Evolutionary conservation across 2,888 invertebrate species (phyloP).

Genomic region (Cyclophora punctaria): DNA sequence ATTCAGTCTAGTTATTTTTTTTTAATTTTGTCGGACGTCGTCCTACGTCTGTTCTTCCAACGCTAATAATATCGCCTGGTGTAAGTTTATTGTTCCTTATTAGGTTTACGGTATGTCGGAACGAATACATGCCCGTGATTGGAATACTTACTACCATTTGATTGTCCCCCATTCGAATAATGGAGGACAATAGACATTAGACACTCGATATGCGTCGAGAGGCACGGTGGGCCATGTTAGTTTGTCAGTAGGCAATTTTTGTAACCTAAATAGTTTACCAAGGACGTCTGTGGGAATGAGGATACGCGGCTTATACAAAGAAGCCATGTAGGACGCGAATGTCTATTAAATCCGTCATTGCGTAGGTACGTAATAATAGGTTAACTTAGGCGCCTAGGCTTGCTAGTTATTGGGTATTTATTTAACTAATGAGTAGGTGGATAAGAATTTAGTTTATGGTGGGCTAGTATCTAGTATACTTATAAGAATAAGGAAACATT

Average conservation of each 20-base stretch:
- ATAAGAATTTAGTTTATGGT: too few relatives aligned
- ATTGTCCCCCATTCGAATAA: constrained; percentile 44
- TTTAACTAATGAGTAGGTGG: too few relatives aligned
- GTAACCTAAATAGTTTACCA: constrained; percentile 62
- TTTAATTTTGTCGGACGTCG: constrained; percentile 26
- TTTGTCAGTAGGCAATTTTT: constrained; percentile 54
- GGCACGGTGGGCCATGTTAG: constrained; percentile 38
- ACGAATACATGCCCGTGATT: constrained; percentile 65
- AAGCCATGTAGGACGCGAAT: not conserved
- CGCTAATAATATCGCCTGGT: constrained; percentile 48
- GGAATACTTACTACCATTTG: constrained; percentile 44
- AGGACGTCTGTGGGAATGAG: constrained; percentile 55
- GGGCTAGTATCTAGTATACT: too few relatives aligned
- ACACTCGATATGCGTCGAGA: constrained; percentile 52
- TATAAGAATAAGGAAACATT: too few relatives aligned
- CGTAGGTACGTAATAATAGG: too few relatives aligned
- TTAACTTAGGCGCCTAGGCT: not conserved
- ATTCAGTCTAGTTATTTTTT: not conserved
- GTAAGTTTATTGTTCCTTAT: constrained; percentile 57
- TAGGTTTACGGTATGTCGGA: constrained; percentile 70
- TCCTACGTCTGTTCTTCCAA: constrained; percentile 48
- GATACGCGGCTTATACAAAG: constrained; percentile 2
- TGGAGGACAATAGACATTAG: constrained; percentile 62
- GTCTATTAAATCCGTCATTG: not conserved
- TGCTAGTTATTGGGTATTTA: too few relatives aligned